A percentile compares a stretch with the other conserved stretches of the same genome.
phyloP scores from a whole-genome alignment of 2,888 invertebrate species.

The Epinotia nisella region DNA sequence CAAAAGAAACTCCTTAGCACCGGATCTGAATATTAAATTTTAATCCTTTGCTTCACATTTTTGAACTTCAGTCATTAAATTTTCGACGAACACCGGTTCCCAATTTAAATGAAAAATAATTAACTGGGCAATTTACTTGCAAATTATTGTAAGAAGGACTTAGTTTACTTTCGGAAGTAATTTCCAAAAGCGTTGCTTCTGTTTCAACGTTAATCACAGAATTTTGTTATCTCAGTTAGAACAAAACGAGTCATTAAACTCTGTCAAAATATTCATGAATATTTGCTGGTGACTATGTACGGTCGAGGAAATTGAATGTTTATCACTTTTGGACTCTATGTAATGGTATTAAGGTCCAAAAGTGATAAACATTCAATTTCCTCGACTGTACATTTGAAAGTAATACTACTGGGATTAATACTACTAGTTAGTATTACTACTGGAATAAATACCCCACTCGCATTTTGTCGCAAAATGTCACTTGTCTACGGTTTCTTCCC shows the following conservation, averaged over 20 bases:
- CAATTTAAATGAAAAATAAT: slow-evolving; percentile 36
- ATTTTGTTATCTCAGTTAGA: slow-evolving; percentile 11
- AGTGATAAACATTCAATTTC: too few relatives aligned
- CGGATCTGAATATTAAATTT: neutral
- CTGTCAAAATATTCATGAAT: neutral
- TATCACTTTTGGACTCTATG: too few relatives aligned
- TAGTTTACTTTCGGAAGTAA: slow-evolving; percentile 33
- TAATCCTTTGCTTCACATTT: slow-evolving; percentile 9
- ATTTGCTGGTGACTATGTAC: too few relatives aligned
- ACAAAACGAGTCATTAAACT: slow-evolving; percentile 1
- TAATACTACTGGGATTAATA: too few relatives aligned
- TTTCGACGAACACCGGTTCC: slow-evolving; percentile 4
- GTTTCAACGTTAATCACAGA: slow-evolving; percentile 26
- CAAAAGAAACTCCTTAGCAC: neutral
- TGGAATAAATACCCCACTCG: too few relatives aligned
- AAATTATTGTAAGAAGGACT: slow-evolving; percentile 27
- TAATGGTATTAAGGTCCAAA: too few relatives aligned
- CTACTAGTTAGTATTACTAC: too few relatives aligned
- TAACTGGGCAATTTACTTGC: slow-evolving; percentile 32
- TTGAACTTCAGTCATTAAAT: neutral
- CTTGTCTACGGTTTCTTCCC: too few relatives aligned
- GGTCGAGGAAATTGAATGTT: too few relatives aligned
- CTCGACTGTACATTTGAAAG: too few relatives aligned
- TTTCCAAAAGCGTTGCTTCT: slow-evolving; percentile 16
- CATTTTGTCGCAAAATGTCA: too few relatives aligned